Base-by-base conservation (phyloP, 2,888 invertebrate genomes). In the Ophion ellenae region DNA sequence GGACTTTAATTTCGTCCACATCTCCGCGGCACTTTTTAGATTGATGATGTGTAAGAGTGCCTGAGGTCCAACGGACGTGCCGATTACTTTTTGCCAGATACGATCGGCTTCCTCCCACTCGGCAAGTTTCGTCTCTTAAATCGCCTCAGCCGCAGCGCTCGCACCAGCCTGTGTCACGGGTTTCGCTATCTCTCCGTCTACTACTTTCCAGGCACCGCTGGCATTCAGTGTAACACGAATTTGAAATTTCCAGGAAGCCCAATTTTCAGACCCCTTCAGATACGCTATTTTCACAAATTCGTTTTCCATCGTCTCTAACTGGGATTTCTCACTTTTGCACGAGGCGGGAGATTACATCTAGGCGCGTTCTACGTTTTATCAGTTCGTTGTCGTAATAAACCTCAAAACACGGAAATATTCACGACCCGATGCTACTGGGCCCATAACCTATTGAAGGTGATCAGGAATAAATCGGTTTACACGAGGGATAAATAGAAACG, bases 1-100 rank as follows among this genome's bases (percentile, higher is more conserved):
- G 5, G 81, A 77, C 0, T 80, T 53, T 2, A 92, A 82, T 85
- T 89, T 90, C 3, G 71, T 70, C 90, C 90, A 92, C 91, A 92
- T 92, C 24, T 89, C 85, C 6, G 88, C 86, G 0, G 90, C 83
- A 10, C 78, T 81, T 45, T 87, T 73, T 59, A 89, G 90, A 82
- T 90, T 90, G n/a, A 90, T 85, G 6, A 90, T 89, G 40, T 90
- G 90, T 2, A 89, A 57, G 4, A 89, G 63, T 14, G 87, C 87
- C 53, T 89, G 87, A 40, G 85, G 79, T 14, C 88, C 87, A 0
- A 90, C 84, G 0, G 89, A 85, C 10, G 87, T 89, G 1, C 85
- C 90, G 36, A 91, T 91, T 20, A 89, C 82, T 40, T 82, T 89
- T 80, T 91, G 89, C 9, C 89, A 90, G 14, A 82, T 84, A 5